Conservation (phyloP, 2,113 vertebrate genomes). For the Nycticryphes semicollaris region DNA sequence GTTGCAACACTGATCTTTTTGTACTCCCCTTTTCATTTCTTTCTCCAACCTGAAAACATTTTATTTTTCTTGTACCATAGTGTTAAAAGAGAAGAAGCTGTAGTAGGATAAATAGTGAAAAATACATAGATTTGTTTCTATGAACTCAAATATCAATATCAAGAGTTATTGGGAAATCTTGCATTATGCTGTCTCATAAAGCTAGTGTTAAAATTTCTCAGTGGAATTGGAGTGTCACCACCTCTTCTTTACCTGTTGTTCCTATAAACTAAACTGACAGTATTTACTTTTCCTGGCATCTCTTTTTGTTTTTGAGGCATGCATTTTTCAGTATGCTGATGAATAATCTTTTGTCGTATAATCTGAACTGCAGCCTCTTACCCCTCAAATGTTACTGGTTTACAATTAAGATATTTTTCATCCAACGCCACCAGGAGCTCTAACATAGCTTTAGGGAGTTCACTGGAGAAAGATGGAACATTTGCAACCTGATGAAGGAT, state of each 20-base stretch:
- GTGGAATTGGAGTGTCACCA: background rate
- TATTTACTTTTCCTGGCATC: background rate
- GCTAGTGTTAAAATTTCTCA: background rate
- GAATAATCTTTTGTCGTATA: background rate
- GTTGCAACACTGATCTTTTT: background rate
- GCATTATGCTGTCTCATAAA: background rate
- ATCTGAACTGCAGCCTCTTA: background rate
- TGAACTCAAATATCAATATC: background rate
- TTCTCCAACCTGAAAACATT: background rate
- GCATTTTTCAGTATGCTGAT: background rate
- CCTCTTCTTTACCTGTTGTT: background rate
- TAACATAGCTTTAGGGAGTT: background rate
- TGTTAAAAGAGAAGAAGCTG: background rate
- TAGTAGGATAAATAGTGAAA: background rate
- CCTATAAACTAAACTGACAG: background rate
- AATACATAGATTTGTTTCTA: background rate
- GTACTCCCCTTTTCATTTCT: background rate
- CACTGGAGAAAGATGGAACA: rapidly evolving
- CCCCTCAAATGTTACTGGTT: background rate
- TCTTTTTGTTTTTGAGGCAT: background rate
- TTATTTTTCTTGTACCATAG: background rate
- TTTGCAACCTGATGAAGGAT: background rate
- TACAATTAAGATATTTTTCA: background rate
- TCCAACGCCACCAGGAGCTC: background rate
- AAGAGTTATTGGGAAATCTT: background rate